Evolutionary conservation across 30 jellyfish, hydroid and myxozoan species (phyloP), one percentile per base, ranked within the genome.

Genomic region (Aurelia sp.): DNA sequence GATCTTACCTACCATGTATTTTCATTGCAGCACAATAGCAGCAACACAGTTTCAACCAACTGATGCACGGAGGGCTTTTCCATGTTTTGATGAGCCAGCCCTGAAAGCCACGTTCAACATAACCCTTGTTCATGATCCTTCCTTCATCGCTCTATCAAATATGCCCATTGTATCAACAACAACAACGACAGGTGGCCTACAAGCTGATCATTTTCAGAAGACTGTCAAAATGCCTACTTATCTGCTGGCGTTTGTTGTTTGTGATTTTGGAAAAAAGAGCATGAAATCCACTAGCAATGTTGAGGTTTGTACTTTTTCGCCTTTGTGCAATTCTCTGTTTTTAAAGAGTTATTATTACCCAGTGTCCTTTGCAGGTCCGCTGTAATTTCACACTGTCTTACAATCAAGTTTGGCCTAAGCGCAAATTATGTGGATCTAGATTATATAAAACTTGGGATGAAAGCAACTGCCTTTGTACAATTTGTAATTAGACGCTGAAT

Each of bases 51-150:
- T 94, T 59, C 96, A 89, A 86, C 97, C 99, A 38, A 90, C 96
- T 10, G 97, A 88, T 63, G 96, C 97, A 5, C 96, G 99, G 35
- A 74, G 95, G 31, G 99, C 95, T 8, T 94, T 88, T 41, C 99
- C 99, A 4, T 94, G 97, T 55, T 94, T 94, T 67, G 99, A 94
- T 59, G 99, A 94, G 84, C 99, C 99, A 19, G 93, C 97, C 38
- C 44, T 94, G 90, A 94, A 94, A 65, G 97, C 99, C 8, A 84
- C 84, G 1, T 94, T 94, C 87, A 85, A 62, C 27, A 82, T 89
- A 9, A 40, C 97, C 13, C 13, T 94, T 31, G 85, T 48, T 13
- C 97, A 90, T 64, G 92, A 78, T 41, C 90, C 90, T 1, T 35
- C 24, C 20, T 85, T 58, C 86, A 82, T 88, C n/a, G 97, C 99